Evolutionary conservation across 2,797 vertebrate genomes (phyloP).

Genomic region (Craterocephalus amniculus): DNA sequence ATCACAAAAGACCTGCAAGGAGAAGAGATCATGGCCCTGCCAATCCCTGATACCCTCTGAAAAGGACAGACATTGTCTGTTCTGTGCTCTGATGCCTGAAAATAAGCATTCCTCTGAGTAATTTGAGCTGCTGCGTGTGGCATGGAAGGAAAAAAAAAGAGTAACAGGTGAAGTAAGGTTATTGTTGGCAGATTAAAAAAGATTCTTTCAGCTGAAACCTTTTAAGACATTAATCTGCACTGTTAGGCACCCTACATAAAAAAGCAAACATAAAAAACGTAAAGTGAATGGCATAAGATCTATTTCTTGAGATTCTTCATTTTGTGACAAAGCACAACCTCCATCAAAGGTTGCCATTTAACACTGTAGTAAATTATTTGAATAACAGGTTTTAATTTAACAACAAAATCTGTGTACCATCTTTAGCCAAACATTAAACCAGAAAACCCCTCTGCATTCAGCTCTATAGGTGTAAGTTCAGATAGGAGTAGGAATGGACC

Average conservation of each 20-base stretch:
- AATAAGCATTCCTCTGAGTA: constrained; percentile 71
- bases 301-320: not conserved
- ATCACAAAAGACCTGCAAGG: constrained; percentile 71
- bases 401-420: too few relatives aligned
- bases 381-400: too few relatives aligned
- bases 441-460: too few relatives aligned
- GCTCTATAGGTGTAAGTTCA: too few relatives aligned
- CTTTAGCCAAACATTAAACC: too few relatives aligned
- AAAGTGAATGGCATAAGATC: not conserved
- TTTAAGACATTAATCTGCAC: constrained; percentile 8
- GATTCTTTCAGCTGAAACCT: constrained; percentile 12
- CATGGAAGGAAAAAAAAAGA: constrained; percentile 26
- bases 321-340: too few relatives aligned
- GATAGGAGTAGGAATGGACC: too few relatives aligned
- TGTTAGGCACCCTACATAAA: not conserved
- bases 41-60: constrained; percentile 75
- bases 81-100: constrained; percentile 64
- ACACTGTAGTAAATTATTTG: too few relatives aligned
- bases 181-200: constrained; percentile 35
- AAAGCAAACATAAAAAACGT: too few relatives aligned
- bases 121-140: constrained; percentile 47
- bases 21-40: constrained; percentile 70
- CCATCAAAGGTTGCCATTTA: too few relatives aligned
- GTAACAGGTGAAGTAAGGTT: constrained; percentile 49
- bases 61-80: constrained; percentile 76